Evolutionary conservation across 2,888 invertebrate genomes (phyloP), one percentile per base, ranked within the genome.

Genomic region (Nebria brevicollis): DNA sequence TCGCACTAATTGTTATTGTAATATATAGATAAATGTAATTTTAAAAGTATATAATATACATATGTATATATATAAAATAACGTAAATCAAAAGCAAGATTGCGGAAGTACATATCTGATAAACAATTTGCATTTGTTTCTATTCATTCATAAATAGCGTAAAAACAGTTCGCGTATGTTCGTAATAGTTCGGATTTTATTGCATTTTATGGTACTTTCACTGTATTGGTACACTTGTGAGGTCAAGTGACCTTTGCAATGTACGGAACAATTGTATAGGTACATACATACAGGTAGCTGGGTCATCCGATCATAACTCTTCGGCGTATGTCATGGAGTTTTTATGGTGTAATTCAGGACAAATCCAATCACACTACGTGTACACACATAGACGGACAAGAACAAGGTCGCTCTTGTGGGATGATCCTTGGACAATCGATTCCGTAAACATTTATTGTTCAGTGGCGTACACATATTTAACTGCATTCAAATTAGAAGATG

Each of bases 271-370:
- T 70, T 25, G 70, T 34, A 34, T 34, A 34, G 34, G 34, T 34
- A 34, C 34, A 34, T 34, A 34, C 70, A 70, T 70, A 70, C 68
- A 68, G 20, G 70, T 70, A 70, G 70, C 25, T 26, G 20, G 68
- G 68, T 68, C 25, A 68, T 34, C 20, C 26, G 26, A 70, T 70
- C 70, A 70, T 70, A 70, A 70, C 25, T 70, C 70, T 70, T 70
- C 70, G 25, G 5, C 25, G 70, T 15, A 26, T 70, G 70, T 70
- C 70, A 70, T 54, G 20, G 7, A 11, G 70, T 70, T 20, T 70
- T 70, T 70, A 70, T 70, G 70, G 70, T 34, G 70, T 70, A 70
- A 70, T 70, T 70, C 70, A 70, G 70, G 25, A 70, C 70, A 70
- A 70, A 70, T 70, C 25, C 70, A 70, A 70, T 70, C 70, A 25